These are phyloP conservation scores for Opisthograptis luteolata DNA, from an alignment of 2,888 invertebrate genomes.

Conservation along the genomic window DNA sequence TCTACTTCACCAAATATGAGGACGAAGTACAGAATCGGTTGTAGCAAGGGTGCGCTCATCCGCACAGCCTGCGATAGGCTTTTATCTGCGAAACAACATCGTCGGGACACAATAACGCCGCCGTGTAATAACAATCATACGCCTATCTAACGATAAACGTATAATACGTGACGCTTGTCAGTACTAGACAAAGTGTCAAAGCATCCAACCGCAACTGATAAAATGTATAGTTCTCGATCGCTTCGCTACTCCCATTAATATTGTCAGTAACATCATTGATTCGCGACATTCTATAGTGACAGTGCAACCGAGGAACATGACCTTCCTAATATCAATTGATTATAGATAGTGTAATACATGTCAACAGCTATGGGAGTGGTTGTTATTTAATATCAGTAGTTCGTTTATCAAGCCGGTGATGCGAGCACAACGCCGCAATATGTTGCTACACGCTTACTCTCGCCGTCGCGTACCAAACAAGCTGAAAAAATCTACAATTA, in stretches of 20 bases:
- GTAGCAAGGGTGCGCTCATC: conserved; percentile 57
- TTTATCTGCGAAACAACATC: conserved; percentile 56
- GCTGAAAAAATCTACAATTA: conserved; percentile 49
- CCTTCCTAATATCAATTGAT: conserved; percentile 58
- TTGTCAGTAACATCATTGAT: conserved; percentile 5
- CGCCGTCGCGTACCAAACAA: conserved; percentile 49
- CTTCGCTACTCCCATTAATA: conserved; percentile 14
- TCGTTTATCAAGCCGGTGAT: conserved; percentile 72
- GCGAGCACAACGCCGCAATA: conserved; percentile 74
- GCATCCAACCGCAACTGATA: conserved; percentile 29
- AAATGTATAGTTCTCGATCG: conserved; percentile 16
- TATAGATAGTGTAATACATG: conserved; percentile 66
- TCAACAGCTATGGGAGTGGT: conserved; percentile 73
- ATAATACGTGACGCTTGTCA: conserved; percentile 30
- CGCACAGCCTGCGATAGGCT: conserved; percentile 66
- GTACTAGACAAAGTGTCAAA: conserved; percentile 34
- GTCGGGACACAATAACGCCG: conserved; percentile 47
- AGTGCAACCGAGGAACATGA: conserved; percentile 20
- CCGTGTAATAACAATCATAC: conserved; percentile 51
- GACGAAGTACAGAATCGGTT: conserved; percentile 42
- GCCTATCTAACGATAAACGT: conserved; percentile 46
- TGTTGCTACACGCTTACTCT: conserved; percentile 62
- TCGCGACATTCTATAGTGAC: conserved; percentile 2
- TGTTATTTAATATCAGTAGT: conserved; percentile 76
- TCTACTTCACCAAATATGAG: conserved; percentile 60